These are phyloP conservation scores for Idaea aversata DNA, from an alignment of 2,888 invertebrate genomes.

Conservation along the genomic window DNA sequence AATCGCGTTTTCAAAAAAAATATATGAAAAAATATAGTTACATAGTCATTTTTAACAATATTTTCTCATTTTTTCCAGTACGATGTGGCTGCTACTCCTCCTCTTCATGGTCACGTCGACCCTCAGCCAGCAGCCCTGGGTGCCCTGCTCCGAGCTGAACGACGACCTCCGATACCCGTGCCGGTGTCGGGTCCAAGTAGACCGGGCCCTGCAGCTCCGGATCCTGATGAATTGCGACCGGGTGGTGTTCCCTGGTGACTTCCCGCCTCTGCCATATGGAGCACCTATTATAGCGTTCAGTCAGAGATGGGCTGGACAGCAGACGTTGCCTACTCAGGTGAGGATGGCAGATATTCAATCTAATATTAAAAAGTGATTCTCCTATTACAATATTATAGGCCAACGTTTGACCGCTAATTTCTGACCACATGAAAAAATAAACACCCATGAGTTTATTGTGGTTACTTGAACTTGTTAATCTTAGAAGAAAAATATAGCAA, in stretches of 20 bases:
- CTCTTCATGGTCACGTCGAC: slow-evolving; percentile 51
- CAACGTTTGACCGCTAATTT: no score
- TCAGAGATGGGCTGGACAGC: slow-evolving; percentile 90
- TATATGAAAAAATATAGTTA: no score
- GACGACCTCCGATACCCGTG: slow-evolving; percentile 89
- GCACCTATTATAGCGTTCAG: slow-evolving; percentile 90
- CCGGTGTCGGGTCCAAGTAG: slow-evolving; percentile 76
- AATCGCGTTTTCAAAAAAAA: no score
- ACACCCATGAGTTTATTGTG: no score
- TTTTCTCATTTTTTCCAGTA: slow-evolving; percentile 43
- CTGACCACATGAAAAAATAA: no score
- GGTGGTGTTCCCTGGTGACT: slow-evolving; percentile 89
- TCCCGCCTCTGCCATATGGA: slow-evolving; percentile 87
- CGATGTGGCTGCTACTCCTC: slow-evolving; percentile 61
- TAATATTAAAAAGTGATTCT: no score
- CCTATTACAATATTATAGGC: no score
- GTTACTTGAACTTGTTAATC: no score
- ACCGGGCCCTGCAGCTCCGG: slow-evolving; percentile 65
- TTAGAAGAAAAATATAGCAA: no score
- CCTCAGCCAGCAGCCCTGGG: slow-evolving; percentile 76
- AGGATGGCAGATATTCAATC: slow-evolving; percentile 25
- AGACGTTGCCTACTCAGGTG: slow-evolving; percentile 89
- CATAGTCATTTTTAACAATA: not conserved
- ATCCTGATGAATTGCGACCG: slow-evolving; percentile 91
- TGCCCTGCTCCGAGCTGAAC: slow-evolving; percentile 88